A percentile compares a stretch with the other conserved stretches of the same genome.
phyloP scores from a whole-genome alignment of 2,888 invertebrate genomes.

The Archips xylosteana region DNA sequence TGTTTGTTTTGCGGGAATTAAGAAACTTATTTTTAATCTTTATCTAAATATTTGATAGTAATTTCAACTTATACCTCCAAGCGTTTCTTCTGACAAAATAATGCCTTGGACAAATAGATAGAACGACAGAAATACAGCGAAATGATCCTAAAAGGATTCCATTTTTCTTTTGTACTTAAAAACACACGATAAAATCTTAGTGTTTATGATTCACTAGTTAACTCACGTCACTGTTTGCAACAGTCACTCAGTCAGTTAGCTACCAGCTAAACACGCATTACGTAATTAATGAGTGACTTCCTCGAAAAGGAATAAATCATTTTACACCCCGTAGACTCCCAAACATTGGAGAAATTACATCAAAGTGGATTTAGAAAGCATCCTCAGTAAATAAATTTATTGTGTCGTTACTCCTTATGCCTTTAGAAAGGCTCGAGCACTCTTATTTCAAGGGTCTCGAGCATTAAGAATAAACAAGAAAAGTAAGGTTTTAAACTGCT shows the following conservation, averaged over 20 bases:
- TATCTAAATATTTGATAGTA: too few species aligned
- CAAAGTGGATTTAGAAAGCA: constrained; percentile 42
- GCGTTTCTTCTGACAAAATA: too few species aligned
- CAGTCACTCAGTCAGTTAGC: not conserved
- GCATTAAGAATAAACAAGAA: constrained; percentile 22
- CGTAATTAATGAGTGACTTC: constrained; percentile 12
- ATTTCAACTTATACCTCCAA: too few species aligned
- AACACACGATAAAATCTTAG: too few species aligned
- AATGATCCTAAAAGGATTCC: too few species aligned
- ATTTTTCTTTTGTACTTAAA: too few species aligned
- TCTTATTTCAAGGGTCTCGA: constrained; percentile 12
- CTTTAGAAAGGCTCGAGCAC: constrained; percentile 15
- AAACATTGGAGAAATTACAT: constrained; percentile 37
- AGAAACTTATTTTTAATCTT: too few species aligned
- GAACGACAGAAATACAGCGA: too few species aligned
- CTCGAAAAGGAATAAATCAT: constrained; percentile 31
- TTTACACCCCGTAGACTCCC: constrained; percentile 23
- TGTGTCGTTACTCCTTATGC: constrained; percentile 36
- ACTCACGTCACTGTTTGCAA: not conserved
- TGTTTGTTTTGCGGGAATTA: too few species aligned
- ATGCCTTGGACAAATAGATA: too few species aligned
- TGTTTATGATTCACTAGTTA: too few species aligned
- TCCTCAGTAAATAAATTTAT: constrained; percentile 39
- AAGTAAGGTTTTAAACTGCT: constrained; percentile 3
- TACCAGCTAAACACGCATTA: not conserved